phyloP scores from a whole-genome alignment of 1,140 invertebrate genomes.

The Apis dorsata region DNA sequence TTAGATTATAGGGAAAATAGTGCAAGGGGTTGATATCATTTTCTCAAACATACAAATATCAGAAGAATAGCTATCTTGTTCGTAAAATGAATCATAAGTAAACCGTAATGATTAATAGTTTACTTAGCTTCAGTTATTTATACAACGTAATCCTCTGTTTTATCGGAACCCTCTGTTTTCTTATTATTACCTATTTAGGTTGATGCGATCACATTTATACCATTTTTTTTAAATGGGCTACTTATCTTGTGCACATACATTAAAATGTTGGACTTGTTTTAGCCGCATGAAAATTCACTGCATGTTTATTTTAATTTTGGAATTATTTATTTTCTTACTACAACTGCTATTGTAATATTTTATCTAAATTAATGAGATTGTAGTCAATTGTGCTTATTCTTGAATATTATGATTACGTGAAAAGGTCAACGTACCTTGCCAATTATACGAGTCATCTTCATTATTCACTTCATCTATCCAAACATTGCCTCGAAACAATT shows the following conservation, averaged over 20 bases:
- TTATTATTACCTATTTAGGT: neutral
- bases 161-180: neutral
- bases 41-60: neutral
- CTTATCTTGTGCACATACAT: too few relatives aligned
- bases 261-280: too few relatives aligned
- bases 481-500: neutral
- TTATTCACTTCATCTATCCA: neutral
- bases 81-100: slow-evolving; percentile 19
- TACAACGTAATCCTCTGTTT: neutral
- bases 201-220: neutral
- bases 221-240: neutral
- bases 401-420: neutral
- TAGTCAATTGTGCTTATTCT: slow-evolving; percentile 7
- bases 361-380: too few relatives aligned
- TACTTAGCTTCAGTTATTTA: neutral
- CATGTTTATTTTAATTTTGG: too few relatives aligned
- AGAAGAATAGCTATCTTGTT: neutral
- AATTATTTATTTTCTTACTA: too few relatives aligned
- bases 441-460: neutral
- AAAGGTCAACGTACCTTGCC: slow-evolving; percentile 1
- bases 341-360: too few relatives aligned
- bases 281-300: too few relatives aligned
- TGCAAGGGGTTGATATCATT: neutral
- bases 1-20: neutral
- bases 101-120: slow-evolving; percentile 2